Evolutionary conservation across 2,797 vertebrate species (phyloP).

Genomic region (Taenioides sp.): DNA sequence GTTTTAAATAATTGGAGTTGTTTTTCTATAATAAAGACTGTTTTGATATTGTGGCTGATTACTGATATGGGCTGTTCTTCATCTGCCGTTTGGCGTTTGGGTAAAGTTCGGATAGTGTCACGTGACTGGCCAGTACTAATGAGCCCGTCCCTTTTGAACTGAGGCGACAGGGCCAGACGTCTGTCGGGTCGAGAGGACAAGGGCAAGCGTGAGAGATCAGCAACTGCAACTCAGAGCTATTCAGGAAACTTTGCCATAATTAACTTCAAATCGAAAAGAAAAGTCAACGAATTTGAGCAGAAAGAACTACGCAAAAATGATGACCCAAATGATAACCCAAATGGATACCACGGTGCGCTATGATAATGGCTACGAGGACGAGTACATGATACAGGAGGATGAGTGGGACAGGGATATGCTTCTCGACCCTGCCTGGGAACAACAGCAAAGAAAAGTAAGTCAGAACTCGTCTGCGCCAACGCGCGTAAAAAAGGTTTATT

Average conservation of each 20-base stretch:
- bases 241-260: slow-evolving; percentile 14
- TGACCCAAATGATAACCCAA: slow-evolving; percentile 84
- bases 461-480: not conserved
- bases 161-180: slow-evolving; percentile 66
- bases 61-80: slow-evolving; percentile 2
- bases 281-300: not conserved
- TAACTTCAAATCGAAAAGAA: not conserved
- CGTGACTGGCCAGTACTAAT: slow-evolving; percentile 73
- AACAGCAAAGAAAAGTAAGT: slow-evolving; percentile 96
- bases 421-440: slow-evolving; percentile 97
- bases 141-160: slow-evolving; percentile 38
- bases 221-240: slow-evolving; percentile 13
- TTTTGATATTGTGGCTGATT: slow-evolving; percentile 18
- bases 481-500: not conserved
- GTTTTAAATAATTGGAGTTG: slow-evolving; percentile 35
- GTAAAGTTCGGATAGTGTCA: slow-evolving; percentile 56
- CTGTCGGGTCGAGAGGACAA: slow-evolving; percentile 66
- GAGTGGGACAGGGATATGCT: slow-evolving; percentile 98
- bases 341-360: slow-evolving; percentile 89
- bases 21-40: slow-evolving; percentile 70
- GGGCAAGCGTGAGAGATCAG: slow-evolving; percentile 44
- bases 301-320: slow-evolving; percentile 46
- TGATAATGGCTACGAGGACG: slow-evolving; percentile 87
- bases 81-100: slow-evolving; percentile 12
- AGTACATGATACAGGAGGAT: slow-evolving; percentile 96